Evolutionary conservation across 2,888 invertebrate species (phyloP), one percentile per base, ranked within the genome.

Genomic region (Imbricaverruca yamaguchii): DNA sequence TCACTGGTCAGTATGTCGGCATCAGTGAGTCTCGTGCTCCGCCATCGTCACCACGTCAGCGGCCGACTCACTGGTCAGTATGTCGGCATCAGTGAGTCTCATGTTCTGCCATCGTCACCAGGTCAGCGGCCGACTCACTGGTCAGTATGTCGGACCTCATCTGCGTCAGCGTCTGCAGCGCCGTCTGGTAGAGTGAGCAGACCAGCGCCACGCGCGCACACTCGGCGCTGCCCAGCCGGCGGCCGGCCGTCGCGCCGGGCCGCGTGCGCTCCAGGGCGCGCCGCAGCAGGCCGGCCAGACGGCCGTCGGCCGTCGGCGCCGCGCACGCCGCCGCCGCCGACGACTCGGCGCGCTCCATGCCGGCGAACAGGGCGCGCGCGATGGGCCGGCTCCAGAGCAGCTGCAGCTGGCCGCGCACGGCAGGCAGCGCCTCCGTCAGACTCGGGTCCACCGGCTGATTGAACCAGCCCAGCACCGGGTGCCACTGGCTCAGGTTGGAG

Each of bases 381-480:
- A 84, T 80, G 4, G 85, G 86, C 57, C 86, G 87, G 83, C 88
- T 92, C 94, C 94, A 95, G 11, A 95, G 87, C 81, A 92, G 88
- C 18, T 92, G 91, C 65, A 95, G 87, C 86, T 95, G 94, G 11
- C 87, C 86, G 80, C 88, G 87, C 0, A 94, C 91, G 84, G 90
- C 90, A 0, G 90, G 90, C 88, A 94, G 91, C 0, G 93, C 90
- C 59, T 92, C 93, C 81, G 93, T 92, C 0, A 93, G 89, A 85
- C 86, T 85, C 0, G 89, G 87, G 85, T 93, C 92, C 80, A 92
- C 90, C 6, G 91, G 90, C 83, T 94, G 93, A 0, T 93, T 91
- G 87, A 97, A 97, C 97, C 98, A 98, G 67, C 98, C 98, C 18
- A 99, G 90, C 55, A 98, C 92, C 9, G 98, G 98, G 88, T 99